Evolutionary conservation across 2,888 invertebrate genomes (phyloP), one percentile per base, ranked within the genome.

Genomic region (Leistus spinibarbis): DNA sequence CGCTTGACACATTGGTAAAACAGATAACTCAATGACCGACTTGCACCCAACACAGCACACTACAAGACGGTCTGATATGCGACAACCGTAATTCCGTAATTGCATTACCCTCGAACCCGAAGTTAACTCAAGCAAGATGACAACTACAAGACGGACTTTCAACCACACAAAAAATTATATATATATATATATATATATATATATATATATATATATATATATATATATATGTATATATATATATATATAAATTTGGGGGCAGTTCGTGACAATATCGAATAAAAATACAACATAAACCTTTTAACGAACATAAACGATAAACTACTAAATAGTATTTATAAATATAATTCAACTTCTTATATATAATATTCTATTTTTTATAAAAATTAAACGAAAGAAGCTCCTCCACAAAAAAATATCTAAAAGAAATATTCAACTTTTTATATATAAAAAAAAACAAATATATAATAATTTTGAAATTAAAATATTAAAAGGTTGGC

Each of bases 11-110:
- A 76, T 76, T 66, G 65, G 69, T 75, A 69, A 69, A 75, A 75
- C 75, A 75, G 75, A 75, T 75, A 75, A 75, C 75, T 75, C 75
- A 75, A 75, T 75, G 75, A 75, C 69, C 75, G 75, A 75, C 75
- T 65, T 64, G 65, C 69, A 69, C 64, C 54, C 57, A 23, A 16
- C 24, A 22, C 63, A 7, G 9, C 27, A 16, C 24, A 22, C 63
- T 27, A 27, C 27, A 22, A 22, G 3, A 22, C 17, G 19, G 63
- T 73, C 27, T 67, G 73, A 72, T 60, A 67, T 66, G 66, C 67
- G 67, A 67, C 66, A 60, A 67, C 66, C 67, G 67, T 73, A 73
- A 73, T 73, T 73, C 73, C 53, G 67, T 73, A 73, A 73, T 73
- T 73, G 57, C 10, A 67, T 73, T 73, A 73, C 27, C n/a, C 22